Evolutionary conservation across 2,113 vertebrate species (phyloP).

Genomic region (Gavia stellata): DNA sequence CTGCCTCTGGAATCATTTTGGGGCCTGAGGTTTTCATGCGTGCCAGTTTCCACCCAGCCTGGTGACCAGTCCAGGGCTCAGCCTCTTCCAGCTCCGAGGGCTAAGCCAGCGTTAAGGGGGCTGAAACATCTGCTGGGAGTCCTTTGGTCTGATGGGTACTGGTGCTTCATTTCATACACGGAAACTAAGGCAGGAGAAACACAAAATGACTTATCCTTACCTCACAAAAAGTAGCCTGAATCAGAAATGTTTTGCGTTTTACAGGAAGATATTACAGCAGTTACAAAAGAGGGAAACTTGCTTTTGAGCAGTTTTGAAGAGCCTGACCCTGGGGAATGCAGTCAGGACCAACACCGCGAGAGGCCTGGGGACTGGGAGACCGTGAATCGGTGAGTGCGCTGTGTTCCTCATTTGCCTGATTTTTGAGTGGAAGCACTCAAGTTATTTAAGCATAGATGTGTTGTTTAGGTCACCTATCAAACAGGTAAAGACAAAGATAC

Average conservation of each 20-base stretch:
- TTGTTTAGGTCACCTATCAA: not conserved
- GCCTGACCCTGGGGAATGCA: slow-evolving; percentile 65
- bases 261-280: slow-evolving; percentile 87
- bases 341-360: slow-evolving; percentile 72
- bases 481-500: not conserved
- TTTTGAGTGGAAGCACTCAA: not conserved
- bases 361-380: slow-evolving; percentile 89
- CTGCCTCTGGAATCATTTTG: not conserved
- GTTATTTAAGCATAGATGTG: not conserved
- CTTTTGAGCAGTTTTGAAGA: slow-evolving; percentile 85
- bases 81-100: not conserved
- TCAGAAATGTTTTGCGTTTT: not conserved
- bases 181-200: not conserved
- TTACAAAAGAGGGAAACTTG: slow-evolving; percentile 88
- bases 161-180: not conserved
- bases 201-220: rapidly evolving
- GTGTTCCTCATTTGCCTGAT: rapidly evolving
- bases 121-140: not conserved
- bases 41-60: not conserved
- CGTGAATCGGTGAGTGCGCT: slow-evolving; percentile 81
- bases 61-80: not conserved
- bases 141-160: not conserved
- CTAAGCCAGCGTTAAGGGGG: rapidly evolving
- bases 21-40: not conserved
- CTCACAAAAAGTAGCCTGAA: not conserved